A percentile compares a stretch with the other conserved stretches of the same genome.
Evolutionary conservation across 2,113 vertebrate genomes (phyloP).

Genomic region (Ceratotherium simum): DNA sequence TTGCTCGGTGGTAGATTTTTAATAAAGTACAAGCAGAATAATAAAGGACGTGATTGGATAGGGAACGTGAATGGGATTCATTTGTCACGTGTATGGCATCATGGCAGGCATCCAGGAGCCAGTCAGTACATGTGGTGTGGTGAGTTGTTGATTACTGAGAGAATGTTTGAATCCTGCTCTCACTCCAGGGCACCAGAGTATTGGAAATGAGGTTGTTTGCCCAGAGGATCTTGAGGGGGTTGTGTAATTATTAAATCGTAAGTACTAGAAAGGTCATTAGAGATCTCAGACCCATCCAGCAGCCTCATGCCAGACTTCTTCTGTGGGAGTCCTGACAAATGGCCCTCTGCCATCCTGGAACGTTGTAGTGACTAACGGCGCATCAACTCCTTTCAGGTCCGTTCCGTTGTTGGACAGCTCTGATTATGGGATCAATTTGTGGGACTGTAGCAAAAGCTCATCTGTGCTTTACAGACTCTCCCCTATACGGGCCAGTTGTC

Average conservation of each 20-base stretch:
- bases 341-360: not conserved
- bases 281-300: not conserved
- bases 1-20: not conserved
- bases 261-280: not conserved
- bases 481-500: not conserved
- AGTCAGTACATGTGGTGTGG: not conserved
- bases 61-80: not conserved
- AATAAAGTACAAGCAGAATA: not conserved
- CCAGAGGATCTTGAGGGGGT: not conserved
- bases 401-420: not conserved
- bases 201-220: slow-evolving; percentile 10
- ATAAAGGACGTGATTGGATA: not conserved
- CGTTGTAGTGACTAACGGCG: not conserved
- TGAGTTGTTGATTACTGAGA: not conserved
- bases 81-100: not conserved
- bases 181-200: not conserved
- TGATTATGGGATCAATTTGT: not conserved
- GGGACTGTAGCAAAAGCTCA: not conserved
- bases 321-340: not conserved
- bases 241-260: not conserved
- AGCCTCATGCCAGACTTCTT: not conserved
- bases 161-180: not conserved
- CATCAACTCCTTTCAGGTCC: not conserved
- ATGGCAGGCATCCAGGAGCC: not conserved
- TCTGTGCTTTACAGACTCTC: not conserved